Base-by-base conservation (phyloP, 2,797 vertebrate species). In the Etheostoma perlongum region DNA sequence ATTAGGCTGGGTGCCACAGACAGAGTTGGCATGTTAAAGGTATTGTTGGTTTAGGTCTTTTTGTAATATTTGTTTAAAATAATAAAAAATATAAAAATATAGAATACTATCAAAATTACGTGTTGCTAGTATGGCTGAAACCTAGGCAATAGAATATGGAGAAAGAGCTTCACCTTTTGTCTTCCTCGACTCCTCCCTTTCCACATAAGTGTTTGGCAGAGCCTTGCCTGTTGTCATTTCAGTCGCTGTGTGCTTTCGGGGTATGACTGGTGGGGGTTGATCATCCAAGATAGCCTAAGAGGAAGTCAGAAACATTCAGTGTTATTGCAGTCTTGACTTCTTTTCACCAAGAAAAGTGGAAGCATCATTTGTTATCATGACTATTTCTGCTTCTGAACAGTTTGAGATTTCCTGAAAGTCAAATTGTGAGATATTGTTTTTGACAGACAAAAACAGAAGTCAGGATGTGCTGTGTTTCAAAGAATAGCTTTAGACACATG, bases 201-300 rank as follows among this genome's bases (percentile, higher is more conserved):
- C 49, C 23, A 89, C 81, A 0, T 95, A 94, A 2, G 82, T 90
- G 74, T 95, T 95, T 6, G 87, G 80, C 60, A 49, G 18, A 10
- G 88, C 88, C 21, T 61, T 75, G n/a, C 42, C 33, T 12, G 21
- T 42, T 6, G 3, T 61, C 1, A 3, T 0, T 0, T 13, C 15
- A 7, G 15, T 2, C 0, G 0, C 19, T 2, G 36, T 2, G 3
- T 18, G 27, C 55, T 94, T 95, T 73, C 89, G 87, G 5, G 92
- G 89, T 4, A 61, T 1, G 2, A 89, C 0, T 12, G 92, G 90
- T 23, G 92, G 93, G 1, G 88, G 90, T 0, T 81, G 23, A 6
- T 84, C 63, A 0, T 77, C 72, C 18, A 5, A 12, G 8, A 21
- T 9, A 12, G 2, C 52, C 92, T 92, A 66, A 72, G 33, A 81